Evolutionary conservation across 2,888 invertebrate genomes (phyloP), one percentile per base, ranked within the genome.

Genomic region (Julus scandinavius): DNA sequence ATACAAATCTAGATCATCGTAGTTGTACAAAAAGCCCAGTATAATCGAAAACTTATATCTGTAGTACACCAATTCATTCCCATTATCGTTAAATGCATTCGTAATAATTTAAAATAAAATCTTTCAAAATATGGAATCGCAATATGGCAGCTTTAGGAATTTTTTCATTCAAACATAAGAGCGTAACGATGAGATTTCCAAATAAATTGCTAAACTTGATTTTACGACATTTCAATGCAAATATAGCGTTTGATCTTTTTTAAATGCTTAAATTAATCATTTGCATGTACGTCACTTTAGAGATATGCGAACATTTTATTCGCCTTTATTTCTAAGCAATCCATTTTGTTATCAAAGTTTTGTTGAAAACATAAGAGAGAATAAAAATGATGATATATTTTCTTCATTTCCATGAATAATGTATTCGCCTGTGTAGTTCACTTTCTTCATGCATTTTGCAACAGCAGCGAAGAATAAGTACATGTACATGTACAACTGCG

Each of bases 351-450:
- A 80, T 80, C 80, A 29, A 80, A 80, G 20, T 38, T 80, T 20
- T 80, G 80, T 9, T 38, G 80, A 80, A 80, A 80, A 38, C 80
- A 6, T 38, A 80, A 13, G 38, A 29, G 38, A 13, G 45, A 6
- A 80, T 3, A 29, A 72, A 80, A 80, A 80, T 38, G 29, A 17
- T 17, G n/a, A 3, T 13, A 63, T 17, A 9, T 80, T 80, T 80
- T 80, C 80, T 2, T 38, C 38, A 54, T 80, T 80, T 80, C 29
- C 13, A 80, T 80, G 80, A 80, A 80, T 80, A 80, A 80, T 80
- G 80, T 80, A 80, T 80, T 15, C 9, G 38, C 38, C 11, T 38
- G 29, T 80, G 80, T 80, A 38, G 20, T 29, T 80, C 38, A 38
- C 80, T 38, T 15, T 13, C 29, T 80, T 38, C 80, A 13, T 29